phyloP scores from a whole-genome alignment of 2,797 vertebrate species.

The Notoglanidium macrostoma region DNA sequence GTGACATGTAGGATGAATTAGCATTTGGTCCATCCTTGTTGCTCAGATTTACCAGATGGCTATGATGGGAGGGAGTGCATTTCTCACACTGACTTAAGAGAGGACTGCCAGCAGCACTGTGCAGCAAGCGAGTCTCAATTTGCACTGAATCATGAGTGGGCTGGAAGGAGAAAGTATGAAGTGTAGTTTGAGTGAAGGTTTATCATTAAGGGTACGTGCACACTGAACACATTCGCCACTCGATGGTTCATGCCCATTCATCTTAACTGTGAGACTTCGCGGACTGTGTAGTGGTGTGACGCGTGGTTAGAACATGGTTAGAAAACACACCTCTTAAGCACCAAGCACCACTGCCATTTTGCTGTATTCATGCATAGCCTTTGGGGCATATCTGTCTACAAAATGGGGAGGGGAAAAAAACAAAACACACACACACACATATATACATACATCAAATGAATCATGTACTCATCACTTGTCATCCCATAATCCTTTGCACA shows the following conservation, averaged over 20 bases:
- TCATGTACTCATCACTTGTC: too few relatives aligned
- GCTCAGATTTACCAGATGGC: constrained; percentile 52
- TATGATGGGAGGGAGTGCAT: constrained; percentile 28
- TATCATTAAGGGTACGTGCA: background rate
- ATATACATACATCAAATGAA: background rate
- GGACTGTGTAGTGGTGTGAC: too few relatives aligned
- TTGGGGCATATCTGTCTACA: background rate
- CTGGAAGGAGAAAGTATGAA: constrained; percentile 7
- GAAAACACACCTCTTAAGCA: background rate
- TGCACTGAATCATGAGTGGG: constrained; percentile 40
- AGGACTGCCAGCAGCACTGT: constrained; percentile 36
- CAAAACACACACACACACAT: too few relatives aligned
- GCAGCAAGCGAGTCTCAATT: constrained; percentile 18
- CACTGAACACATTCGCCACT: background rate
- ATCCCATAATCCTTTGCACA: background rate
- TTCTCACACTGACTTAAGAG: constrained; percentile 43
- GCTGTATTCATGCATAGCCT: background rate
- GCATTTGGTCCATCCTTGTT: constrained; percentile 30
- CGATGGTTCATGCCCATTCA: background rate
- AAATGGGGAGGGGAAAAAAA: too few relatives aligned
- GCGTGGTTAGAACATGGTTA: background rate
- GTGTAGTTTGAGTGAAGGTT: constrained; percentile 24
- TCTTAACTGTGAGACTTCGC: background rate
- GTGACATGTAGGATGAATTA: constrained; percentile 27
- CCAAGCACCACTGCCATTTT: too few relatives aligned